Evolutionary conservation across 2,888 invertebrate genomes (phyloP).

Genomic region (Agrilus mali): DNA sequence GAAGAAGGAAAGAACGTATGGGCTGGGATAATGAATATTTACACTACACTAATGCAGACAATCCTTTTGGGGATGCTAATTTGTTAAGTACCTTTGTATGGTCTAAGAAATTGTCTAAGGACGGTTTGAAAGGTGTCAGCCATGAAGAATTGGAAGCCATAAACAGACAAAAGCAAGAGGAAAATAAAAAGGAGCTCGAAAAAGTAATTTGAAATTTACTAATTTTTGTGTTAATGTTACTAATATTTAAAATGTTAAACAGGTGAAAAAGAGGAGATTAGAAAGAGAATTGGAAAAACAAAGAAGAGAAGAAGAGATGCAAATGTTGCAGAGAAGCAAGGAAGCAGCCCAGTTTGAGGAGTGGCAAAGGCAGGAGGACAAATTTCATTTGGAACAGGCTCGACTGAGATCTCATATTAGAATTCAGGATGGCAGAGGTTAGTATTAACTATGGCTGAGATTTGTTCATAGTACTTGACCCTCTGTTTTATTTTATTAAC

Average conservation of each 20-base stretch:
- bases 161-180: conserved; percentile 78
- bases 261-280: conserved; percentile 77
- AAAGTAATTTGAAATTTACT: conserved; percentile 42
- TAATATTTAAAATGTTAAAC: conserved; percentile 6
- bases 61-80: conserved; percentile 96
- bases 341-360: conserved; percentile 83
- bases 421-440: conserved; percentile 84
- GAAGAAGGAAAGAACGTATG: conserved; percentile 79
- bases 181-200: conserved; percentile 84
- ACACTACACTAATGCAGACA: conserved; percentile 95
- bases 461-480: too few relatives aligned
- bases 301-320: conserved; percentile 69
- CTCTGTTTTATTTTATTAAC: too few relatives aligned
- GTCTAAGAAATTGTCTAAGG: conserved; percentile 90
- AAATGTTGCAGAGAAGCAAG: conserved; percentile 75
- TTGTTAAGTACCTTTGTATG: conserved; percentile 92
- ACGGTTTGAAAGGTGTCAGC: conserved; percentile 69
- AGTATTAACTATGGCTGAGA: background rate
- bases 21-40: conserved; percentile 96
- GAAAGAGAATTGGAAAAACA: conserved; percentile 82
- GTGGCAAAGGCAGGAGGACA: conserved; percentile 94
- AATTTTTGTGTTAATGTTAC: background rate
- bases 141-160: conserved; percentile 69
- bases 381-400: conserved; percentile 96
- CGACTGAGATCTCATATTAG: conserved; percentile 85